Percentiles rank a stretch among this genome's conserved stretches.
Conservation (phyloP, 2,797 vertebrate species). For the Alca torda region DNA sequence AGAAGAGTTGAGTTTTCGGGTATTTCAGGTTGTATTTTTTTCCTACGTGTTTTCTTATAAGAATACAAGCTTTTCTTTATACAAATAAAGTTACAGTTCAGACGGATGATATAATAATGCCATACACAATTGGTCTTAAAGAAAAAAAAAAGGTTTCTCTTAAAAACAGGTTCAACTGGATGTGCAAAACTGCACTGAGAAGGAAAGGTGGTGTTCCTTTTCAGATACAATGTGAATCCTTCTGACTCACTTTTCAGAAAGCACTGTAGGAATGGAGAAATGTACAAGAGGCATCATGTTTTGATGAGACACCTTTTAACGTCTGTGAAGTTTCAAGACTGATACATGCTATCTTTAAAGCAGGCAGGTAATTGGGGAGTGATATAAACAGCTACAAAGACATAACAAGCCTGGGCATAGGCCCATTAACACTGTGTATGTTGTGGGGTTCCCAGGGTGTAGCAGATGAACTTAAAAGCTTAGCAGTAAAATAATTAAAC, state of each 20-base stretch:
- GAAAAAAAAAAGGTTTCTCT: neutral
- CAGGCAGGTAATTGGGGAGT: neutral
- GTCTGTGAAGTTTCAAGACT: neutral
- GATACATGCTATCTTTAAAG: conserved; percentile 26
- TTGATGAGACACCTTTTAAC: neutral
- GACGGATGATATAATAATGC: neutral
- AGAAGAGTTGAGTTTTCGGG: neutral
- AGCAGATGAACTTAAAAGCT: neutral
- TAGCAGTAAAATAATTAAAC: conserved; percentile 45
- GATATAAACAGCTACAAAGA: conserved; percentile 7
- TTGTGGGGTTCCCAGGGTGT: neutral
- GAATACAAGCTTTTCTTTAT: neutral
- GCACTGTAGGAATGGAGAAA: neutral
- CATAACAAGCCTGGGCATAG: neutral
- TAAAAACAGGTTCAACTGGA: neutral
- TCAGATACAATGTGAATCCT: neutral
- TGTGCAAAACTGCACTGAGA: neutral
- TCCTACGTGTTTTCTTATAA: neutral
- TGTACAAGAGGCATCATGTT: neutral
- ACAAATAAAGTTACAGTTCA: neutral
- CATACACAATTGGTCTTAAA: neutral
- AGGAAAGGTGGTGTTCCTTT: neutral
- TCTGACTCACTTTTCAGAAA: conserved; percentile 17
- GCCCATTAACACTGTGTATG: neutral
- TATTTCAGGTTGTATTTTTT: neutral